These are phyloP conservation scores for Halocynthia roretzi DNA, from an alignment of 23 tunicate genomes.

Conservation along the genomic window DNA sequence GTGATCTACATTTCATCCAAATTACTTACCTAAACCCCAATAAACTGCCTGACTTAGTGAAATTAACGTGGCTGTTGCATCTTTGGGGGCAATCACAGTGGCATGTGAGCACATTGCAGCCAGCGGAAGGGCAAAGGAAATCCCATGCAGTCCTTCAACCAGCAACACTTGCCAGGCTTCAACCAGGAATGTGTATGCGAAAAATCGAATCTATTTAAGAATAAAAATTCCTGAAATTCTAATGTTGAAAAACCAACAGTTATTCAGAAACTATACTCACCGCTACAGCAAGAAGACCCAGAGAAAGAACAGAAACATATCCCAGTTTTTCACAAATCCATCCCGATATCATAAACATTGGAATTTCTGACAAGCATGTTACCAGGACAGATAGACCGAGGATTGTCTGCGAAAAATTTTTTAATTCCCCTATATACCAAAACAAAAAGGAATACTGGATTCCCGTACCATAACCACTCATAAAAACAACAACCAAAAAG, in stretches of 20 bases:
- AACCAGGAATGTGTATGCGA: conserved; percentile 53
- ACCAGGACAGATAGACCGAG: conserved; percentile 14
- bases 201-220: conserved; percentile 54
- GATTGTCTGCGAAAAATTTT: conserved; percentile 7
- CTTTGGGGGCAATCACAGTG: conserved; percentile 53
- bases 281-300: conserved; percentile 10
- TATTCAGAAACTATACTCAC: conserved; percentile 6
- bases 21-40: conserved; percentile 74
- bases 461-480: conserved; percentile 22
- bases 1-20: not conserved
- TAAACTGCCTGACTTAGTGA: conserved; percentile 81
- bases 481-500: conserved; percentile 10
- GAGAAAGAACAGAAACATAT: conserved; percentile 20
- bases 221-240: not conserved
- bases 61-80: conserved; percentile 67
- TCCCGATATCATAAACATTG: conserved; percentile 26
- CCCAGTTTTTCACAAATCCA: conserved; percentile 22
- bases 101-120: conserved; percentile 89
- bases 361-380: conserved; percentile 23
- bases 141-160: conserved; percentile 62
- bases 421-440: conserved; percentile 17
- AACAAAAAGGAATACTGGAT: conserved; percentile 24
- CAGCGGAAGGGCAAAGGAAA: conserved; percentile 80
- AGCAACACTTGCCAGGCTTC: conserved; percentile 70
- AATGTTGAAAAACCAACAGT: not conserved